phyloP scores from a whole-genome alignment of 2,888 invertebrate species.

The Pseudococcus viburni region DNA sequence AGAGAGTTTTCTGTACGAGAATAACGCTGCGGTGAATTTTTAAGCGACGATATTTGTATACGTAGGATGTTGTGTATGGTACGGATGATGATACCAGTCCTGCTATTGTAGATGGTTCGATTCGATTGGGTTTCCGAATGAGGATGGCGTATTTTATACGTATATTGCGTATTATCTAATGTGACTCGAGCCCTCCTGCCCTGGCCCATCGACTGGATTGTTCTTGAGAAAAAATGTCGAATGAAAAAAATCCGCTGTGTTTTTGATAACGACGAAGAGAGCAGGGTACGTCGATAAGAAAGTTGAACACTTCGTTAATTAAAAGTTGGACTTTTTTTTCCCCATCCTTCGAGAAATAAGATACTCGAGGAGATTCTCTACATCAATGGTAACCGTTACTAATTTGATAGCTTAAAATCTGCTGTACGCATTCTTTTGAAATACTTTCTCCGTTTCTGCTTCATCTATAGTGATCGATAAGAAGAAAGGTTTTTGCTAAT shows the following conservation, averaged over 20 bases:
- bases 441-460: background rate
- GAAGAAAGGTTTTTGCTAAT: background rate
- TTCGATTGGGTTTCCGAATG: no score
- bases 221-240: background rate
- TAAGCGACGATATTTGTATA: background rate
- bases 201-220: background rate
- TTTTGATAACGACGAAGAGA: no score
- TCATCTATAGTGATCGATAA: background rate
- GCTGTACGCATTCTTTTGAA: background rate
- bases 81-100: no score
- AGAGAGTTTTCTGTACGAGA: background rate
- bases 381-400: background rate
- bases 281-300: background rate
- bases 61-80: background rate
- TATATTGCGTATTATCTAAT: background rate
- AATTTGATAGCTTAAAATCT: background rate
- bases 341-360: background rate
- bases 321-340: conserved; percentile 10
- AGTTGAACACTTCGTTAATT: conserved; percentile 10
- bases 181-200: background rate
- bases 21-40: background rate
- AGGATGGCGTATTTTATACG: background rate
- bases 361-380: background rate
- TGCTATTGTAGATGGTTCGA: no score
- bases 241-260: background rate